Base-by-base conservation (phyloP, 30 jellyfish, hydroid and myxozoan species). In the Hydra vulgaris region DNA sequence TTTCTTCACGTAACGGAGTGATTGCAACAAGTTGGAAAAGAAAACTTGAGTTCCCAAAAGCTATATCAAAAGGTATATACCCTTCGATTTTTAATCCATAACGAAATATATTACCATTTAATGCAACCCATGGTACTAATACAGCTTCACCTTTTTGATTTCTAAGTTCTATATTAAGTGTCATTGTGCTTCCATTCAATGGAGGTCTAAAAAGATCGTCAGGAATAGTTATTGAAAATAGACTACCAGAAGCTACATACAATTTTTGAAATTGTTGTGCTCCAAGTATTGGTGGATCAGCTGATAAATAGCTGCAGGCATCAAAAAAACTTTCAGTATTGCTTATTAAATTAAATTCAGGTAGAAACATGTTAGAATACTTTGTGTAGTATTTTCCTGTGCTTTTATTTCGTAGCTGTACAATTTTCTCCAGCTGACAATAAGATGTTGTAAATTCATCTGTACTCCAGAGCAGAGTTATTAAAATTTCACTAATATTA, bases 121-220 rank as follows among this genome's bases (percentile, higher is more conserved):
- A 71, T 17, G 27, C 23, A 0, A 80, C 66, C 87, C 87, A 27
- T 16, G 70, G 22, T 12, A 18, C 23, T 18, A 72, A 7, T 18
- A 80, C 8, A 15, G 23, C 83, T 0, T 23, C 84, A 12, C 87
- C 87, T 19, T 40, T 40, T 40, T 40, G 8, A 12, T 40, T 12
- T 3, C 61, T 12, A 40, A 40, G 61, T 40, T 3, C 61, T 3
- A 5, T 12, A 76, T 78, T 95, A 89, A 84, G 55, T 26, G 15
- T 3, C 75, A 68, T 68, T n/a, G 26, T 73, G 23, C 83, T 80
- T 16, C 82, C 96, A 71, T 82, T 52, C 21, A 21, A 55, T 0
- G 96, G 95, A 1, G 96, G 70, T 53, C 0, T 85, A 75, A 89
- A 89, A 27, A 79, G 21, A 0, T 81, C 53, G 66, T 78, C 23